Base-by-base conservation (phyloP, 2,113 vertebrate genomes). In the Cranoglanis bouderius region DNA sequence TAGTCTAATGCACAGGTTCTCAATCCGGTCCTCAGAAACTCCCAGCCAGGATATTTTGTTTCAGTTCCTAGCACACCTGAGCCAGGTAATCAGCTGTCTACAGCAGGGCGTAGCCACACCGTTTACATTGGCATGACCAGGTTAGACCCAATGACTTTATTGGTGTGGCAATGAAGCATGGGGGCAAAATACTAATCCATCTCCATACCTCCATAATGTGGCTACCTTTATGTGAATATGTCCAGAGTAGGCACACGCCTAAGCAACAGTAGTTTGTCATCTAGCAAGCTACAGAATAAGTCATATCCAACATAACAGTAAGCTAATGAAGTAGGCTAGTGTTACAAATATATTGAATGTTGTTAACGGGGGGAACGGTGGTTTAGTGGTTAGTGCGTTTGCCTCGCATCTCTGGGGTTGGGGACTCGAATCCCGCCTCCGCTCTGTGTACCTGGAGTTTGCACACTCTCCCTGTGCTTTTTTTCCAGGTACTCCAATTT, bases 1-100 rank as follows among this genome's bases (percentile, higher is more conserved):
- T 32, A 40, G 32, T 61, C 35, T 61, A 55, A 81, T 16, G 6
- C 35, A 83, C 57, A 40, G 21, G 1, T 38, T 82, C 19, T 32
- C 32, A 59, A 40, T 26, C 55, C 32, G 13, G 81, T 40, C 55
- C 35, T 61, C 12, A 83, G 32, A 83, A 1, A 83, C 81, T 40
- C 21, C 35, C 21, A 61, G 19, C 3, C 21, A 26, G 55, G 5
- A 61, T 83, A 83, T 83, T 83, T 7, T 12, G 18, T 49, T 85
- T 51, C 29, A 70, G 26, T 35, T 53, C 63, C 49, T 21, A 51
- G 46, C 46, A 70, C 63, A 85, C 84, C 84, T 85, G 46, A 85
- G 61, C 43, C 63, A 85, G 49, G 84, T 85, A 72, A 72, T 53
- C 84, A 85, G n/a, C 46, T 72, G 65, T 38, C 29, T 53, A 85